Conservation (phyloP, 2,888 invertebrate species). For the Mellilla xanthometata region DNA sequence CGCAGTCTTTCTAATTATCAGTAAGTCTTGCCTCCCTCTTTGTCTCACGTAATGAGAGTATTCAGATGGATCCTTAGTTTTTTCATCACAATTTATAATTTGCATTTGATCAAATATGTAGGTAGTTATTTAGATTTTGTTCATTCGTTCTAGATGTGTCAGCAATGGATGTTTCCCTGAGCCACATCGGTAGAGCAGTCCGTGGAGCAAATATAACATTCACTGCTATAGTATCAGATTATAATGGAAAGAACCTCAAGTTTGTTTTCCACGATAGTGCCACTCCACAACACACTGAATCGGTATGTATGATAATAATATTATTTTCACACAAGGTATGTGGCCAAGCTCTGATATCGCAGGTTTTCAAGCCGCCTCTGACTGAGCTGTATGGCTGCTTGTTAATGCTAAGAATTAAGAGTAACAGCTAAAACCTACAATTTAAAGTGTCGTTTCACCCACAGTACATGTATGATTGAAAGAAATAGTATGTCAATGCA, state of each 20-base stretch:
- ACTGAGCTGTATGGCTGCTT: too few relatives aligned
- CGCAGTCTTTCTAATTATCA: slow-evolving; percentile 48
- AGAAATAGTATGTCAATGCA: too few relatives aligned
- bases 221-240: slow-evolving; percentile 80
- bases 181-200: slow-evolving; percentile 86
- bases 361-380: too few relatives aligned
- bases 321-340: too few relatives aligned
- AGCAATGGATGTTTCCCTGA: slow-evolving; percentile 70
- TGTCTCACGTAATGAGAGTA: neutral
- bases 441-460: too few relatives aligned
- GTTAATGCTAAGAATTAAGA: too few relatives aligned
- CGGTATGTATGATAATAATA: too few relatives aligned
- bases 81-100: neutral
- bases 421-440: too few relatives aligned
- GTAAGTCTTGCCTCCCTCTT: slow-evolving; percentile 29
- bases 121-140: too few relatives aligned
- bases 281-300: slow-evolving; percentile 66
- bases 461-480: too few relatives aligned
- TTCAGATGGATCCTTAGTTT: too few relatives aligned
- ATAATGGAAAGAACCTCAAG: slow-evolving; percentile 56
- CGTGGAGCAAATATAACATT: slow-evolving; percentile 88
- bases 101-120: neutral
- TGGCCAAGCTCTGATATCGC: too few relatives aligned
- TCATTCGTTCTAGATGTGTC: slow-evolving; percentile 45
- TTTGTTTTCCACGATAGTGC: slow-evolving; percentile 86